phyloP scores from a whole-genome alignment of 2,888 invertebrate genomes.

The Pristionchus exspectatus region DNA sequence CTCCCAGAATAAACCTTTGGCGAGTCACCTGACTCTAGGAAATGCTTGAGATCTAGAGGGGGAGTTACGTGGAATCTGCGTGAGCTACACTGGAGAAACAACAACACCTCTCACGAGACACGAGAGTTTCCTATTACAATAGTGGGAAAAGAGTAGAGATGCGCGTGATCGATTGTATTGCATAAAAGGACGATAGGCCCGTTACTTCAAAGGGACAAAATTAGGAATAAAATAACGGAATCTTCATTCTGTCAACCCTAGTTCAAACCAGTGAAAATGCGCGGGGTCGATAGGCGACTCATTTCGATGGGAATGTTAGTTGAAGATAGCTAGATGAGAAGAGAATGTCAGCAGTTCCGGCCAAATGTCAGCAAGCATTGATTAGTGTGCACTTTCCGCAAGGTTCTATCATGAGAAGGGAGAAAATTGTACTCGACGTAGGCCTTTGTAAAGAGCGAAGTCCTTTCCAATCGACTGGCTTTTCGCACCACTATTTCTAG shows the following conservation, averaged over 20 bases:
- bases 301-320: background rate
- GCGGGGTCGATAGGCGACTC: background rate
- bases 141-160: background rate
- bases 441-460: background rate
- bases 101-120: background rate
- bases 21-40: no score
- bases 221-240: no score
- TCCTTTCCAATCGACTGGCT: background rate
- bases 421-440: background rate
- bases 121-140: background rate
- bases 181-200: no score
- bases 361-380: background rate
- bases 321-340: background rate
- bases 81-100: background rate
- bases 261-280: background rate
- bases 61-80: no score
- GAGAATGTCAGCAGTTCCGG: background rate
- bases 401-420: background rate
- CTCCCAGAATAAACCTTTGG: no score
- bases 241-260: background rate
- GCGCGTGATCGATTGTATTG: no score
- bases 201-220: no score
- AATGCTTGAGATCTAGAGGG: no score
- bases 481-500: background rate
- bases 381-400: background rate